Percentiles rank a stretch among this genome's conserved stretches.
phyloP scores from a whole-genome alignment of 2,888 invertebrate species.

The Netelia virgata region DNA sequence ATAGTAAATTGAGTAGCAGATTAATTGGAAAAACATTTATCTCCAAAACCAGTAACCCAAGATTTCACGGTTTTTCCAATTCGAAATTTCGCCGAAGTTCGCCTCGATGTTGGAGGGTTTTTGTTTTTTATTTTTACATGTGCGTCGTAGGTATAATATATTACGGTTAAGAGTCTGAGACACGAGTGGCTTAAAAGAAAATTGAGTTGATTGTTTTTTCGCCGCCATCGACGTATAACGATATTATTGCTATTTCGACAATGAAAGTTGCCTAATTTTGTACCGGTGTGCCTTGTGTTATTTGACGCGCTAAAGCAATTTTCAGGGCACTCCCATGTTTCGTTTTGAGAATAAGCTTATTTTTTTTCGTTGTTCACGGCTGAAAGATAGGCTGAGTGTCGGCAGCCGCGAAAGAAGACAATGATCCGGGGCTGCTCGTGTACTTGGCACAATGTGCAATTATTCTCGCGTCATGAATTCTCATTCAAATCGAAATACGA shows the following conservation, averaged over 20 bases:
- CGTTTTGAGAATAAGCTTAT: constrained; percentile 59
- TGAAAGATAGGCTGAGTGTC: constrained; percentile 57
- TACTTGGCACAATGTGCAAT: constrained; percentile 66
- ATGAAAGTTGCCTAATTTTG: constrained; percentile 49
- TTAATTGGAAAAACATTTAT: too few species aligned
- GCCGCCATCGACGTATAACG: constrained; percentile 21
- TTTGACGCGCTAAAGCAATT: constrained; percentile 54
- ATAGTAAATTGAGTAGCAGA: too few species aligned
- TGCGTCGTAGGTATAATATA: background rate
- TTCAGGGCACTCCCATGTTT: constrained; percentile 68
- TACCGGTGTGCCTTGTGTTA: constrained; percentile 55
- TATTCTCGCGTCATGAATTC: constrained; percentile 70
- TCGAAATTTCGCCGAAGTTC: too few species aligned
- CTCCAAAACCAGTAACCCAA: too few species aligned
- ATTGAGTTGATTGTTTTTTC: constrained; percentile 26
- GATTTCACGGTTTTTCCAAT: too few species aligned
- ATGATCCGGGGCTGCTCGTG: constrained; percentile 41
- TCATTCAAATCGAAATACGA: constrained; percentile 63
- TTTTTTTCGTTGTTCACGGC: constrained; percentile 59
- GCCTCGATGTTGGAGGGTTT: too few species aligned
- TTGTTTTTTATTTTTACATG: too few species aligned
- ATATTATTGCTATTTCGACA: constrained; percentile 27
- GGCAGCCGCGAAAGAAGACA: constrained; percentile 62
- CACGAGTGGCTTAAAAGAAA: constrained; percentile 9
- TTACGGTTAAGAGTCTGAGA: constrained; percentile 13